Evolutionary conservation across 2,797 vertebrate genomes (phyloP).

Genomic region (Diceros bicornis): DNA sequence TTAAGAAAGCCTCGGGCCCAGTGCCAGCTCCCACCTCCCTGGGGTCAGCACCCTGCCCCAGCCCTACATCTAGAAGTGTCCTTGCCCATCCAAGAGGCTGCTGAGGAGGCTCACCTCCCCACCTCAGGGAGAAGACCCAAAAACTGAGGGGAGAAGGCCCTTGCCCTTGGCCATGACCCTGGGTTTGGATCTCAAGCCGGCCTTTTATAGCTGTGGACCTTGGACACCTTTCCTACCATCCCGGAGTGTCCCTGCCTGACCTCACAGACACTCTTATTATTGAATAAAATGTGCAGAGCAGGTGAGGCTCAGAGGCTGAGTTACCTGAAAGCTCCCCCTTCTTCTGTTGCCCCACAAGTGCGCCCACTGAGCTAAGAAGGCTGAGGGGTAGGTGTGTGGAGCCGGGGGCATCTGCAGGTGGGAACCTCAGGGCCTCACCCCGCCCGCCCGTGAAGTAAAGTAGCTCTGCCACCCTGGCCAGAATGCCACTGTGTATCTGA

Average conservation of each 20-base stretch:
- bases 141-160: background rate
- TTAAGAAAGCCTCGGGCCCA: background rate
- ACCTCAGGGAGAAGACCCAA: too few relatives aligned
- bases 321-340: background rate
- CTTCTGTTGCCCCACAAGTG: background rate
- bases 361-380: background rate
- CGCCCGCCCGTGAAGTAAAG: background rate
- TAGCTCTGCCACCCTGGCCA: background rate
- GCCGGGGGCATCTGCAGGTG: accelerated
- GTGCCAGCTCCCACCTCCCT: background rate
- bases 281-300: background rate
- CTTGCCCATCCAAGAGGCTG: background rate
- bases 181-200: background rate
- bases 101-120: background rate
- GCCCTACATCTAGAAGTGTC: background rate
- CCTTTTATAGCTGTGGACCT: background rate
- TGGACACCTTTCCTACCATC: background rate
- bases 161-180: background rate
- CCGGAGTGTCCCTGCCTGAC: background rate
- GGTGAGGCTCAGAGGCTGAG: background rate
- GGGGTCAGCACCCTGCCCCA: background rate
- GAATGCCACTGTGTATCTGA: background rate
- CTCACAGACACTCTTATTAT: background rate
- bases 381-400: accelerated
- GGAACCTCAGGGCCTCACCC: background rate